Base-by-base conservation (phyloP, 2,888 invertebrate species). In the Ochropacha duplaris region DNA sequence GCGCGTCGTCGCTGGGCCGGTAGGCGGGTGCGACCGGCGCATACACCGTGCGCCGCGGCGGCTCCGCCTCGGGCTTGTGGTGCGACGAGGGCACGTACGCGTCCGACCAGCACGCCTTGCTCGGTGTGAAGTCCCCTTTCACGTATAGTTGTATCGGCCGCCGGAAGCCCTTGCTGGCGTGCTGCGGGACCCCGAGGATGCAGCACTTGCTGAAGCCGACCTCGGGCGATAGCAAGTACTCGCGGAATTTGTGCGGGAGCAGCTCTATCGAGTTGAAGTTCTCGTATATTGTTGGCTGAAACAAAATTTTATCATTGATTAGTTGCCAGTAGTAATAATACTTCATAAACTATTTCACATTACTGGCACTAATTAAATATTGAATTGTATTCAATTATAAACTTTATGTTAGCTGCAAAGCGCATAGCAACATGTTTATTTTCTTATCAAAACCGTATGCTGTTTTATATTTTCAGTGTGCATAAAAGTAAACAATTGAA, bases 151-250 rank as follows among this genome's bases (percentile, higher is more conserved):
- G 96, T 63, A 98, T 96, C 11, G 97, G 97, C 49, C 98, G 94
- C 68, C 96, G 95, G 87, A 98, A 98, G 22, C 98, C 99, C 91
- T 97, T 97, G 66, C 96, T 96, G 61, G 96, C 95, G 84, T 98
- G 97, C 74, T 95, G 94, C 4, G 97, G 96, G 1, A 95, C 95
- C 28, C 97, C 97, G 50, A 99, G 90, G 2, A 97, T 95, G 79
- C 97, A 97, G 80, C 97, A 97, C 80, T 97, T 97, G 78, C 96
- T 96, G 90, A 99, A 99, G 4, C 99, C 99, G 50, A 99, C 97
- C 80, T 98, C 98, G 0, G 96, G 94, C 22, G 97, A 96, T 4
- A 99, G 93, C 39, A 99, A 94, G 88, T 97, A 99, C 78, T 98
- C 97, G 55, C 97, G 96, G 86, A 99, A 99, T 79, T 97, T 96